phyloP scores from a whole-genome alignment of 2,888 invertebrate genomes.

The Cheilosia vernalis region DNA sequence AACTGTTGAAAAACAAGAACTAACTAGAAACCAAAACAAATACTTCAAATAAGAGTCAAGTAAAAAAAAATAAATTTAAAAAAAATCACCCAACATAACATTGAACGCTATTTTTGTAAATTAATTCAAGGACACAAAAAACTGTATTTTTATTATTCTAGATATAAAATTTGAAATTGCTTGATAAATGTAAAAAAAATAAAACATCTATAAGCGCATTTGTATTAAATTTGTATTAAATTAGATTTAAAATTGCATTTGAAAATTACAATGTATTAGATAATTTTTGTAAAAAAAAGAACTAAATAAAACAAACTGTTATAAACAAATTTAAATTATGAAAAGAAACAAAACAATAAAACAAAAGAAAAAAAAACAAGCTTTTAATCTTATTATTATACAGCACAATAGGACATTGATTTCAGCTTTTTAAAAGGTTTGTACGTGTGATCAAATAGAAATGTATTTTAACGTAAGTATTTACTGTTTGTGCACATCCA shows the following conservation, averaged over 20 bases:
- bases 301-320: slow-evolving; percentile 18
- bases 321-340: slow-evolving; percentile 7
- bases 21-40: too few relatives aligned
- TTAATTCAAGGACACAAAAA: neutral
- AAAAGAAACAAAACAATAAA: neutral
- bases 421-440: too few relatives aligned
- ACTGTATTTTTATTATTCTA: slow-evolving; percentile 39
- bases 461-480: too few relatives aligned
- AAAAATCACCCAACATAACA: too few relatives aligned
- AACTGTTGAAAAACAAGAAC: too few relatives aligned
- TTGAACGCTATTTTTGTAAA: neutral
- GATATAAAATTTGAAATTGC: slow-evolving; percentile 42
- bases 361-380: neutral
- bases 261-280: slow-evolving; percentile 20
- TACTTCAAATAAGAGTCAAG: too few relatives aligned
- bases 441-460: too few relatives aligned
- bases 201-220: slow-evolving; percentile 32
- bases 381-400: neutral
- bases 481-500: too few relatives aligned
- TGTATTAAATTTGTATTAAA: slow-evolving; percentile 62
- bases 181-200: slow-evolving; percentile 21
- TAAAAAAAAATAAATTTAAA: too few relatives aligned
- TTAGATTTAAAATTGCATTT: slow-evolving; percentile 42
- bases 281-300: slow-evolving; percentile 53
- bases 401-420: neutral